Conservation (phyloP, 2,888 invertebrate species). For the Deilephila porcellus region DNA sequence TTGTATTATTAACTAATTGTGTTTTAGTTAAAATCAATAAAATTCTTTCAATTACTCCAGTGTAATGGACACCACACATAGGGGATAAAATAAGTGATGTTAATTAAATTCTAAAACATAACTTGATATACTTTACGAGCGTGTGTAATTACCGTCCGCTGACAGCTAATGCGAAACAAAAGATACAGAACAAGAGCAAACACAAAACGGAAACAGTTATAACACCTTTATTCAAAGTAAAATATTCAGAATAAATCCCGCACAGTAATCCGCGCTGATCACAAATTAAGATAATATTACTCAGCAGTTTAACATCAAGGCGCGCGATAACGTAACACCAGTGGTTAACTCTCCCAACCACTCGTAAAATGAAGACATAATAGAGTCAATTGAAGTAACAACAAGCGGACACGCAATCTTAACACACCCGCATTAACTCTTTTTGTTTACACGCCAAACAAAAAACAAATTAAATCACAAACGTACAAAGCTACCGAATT, state of each 20-base stretch:
- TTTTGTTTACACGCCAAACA: constrained; percentile 48
- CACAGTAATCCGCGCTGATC: constrained; percentile 9
- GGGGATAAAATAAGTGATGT: neutral
- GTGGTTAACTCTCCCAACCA: constrained; percentile 49
- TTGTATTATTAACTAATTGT: too few species aligned
- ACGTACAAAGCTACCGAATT: constrained; percentile 61
- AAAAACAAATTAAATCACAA: constrained; percentile 54
- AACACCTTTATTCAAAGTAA: constrained; percentile 21
- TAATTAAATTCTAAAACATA: neutral
- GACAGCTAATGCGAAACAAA: constrained; percentile 19
- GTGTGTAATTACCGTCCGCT: constrained; percentile 4
- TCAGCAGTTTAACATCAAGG: constrained; percentile 26
- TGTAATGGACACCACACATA: neutral
- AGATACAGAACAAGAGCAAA: constrained; percentile 4
- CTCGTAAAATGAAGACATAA: constrained; percentile 70
- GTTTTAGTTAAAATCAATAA: too few species aligned
- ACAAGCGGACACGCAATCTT: constrained; percentile 49
- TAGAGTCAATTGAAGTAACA: constrained; percentile 63
- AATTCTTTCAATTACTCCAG: too few species aligned
- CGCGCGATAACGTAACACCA: constrained; percentile 29
- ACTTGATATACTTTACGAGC: constrained; percentile 2
- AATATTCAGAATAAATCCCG: constrained; percentile 16
- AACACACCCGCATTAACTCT: constrained; percentile 56
- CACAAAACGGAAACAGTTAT: constrained; percentile 20
- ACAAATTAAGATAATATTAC: constrained; percentile 29